These are phyloP conservation scores for Clistopyga incitator DNA, from an alignment of 2,888 invertebrate species.

Conservation along the genomic window DNA sequence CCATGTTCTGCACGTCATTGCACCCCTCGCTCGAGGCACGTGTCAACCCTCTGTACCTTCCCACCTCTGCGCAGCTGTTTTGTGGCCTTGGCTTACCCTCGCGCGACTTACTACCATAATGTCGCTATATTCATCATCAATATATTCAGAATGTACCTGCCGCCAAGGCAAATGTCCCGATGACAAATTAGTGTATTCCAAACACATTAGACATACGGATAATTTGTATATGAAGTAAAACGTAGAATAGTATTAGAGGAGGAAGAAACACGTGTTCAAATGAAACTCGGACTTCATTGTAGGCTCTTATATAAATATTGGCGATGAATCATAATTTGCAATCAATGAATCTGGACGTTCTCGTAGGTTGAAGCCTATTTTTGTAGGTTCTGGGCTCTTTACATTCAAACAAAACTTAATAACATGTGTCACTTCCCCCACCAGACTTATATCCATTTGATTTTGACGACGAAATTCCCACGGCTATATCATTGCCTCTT, in stretches of 20 bases:
- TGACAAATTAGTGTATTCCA: neutral
- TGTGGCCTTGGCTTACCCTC: slow-evolving; percentile 9
- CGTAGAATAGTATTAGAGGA: too few species aligned
- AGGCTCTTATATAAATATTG: too few species aligned
- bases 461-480: too few species aligned
- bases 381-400: neutral
- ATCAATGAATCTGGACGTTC: neutral
- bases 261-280: too few species aligned
- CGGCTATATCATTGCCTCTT: too few species aligned
- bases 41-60: slow-evolving; percentile 47
- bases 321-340: neutral
- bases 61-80: slow-evolving; percentile 41
- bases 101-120: neutral
- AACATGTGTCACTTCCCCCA: too few species aligned
- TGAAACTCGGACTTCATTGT: too few species aligned
- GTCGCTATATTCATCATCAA: slow-evolving; percentile 17
- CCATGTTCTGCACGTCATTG: slow-evolving; percentile 38
- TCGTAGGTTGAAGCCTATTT: too few species aligned
- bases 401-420: neutral
- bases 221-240: too few species aligned
- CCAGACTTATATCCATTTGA: too few species aligned
- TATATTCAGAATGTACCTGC: neutral
- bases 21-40: slow-evolving; percentile 45
- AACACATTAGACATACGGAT: too few species aligned
- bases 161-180: neutral